phyloP scores from a whole-genome alignment of 1,140 invertebrate genomes.

The Macrostomum lignano region DNA sequence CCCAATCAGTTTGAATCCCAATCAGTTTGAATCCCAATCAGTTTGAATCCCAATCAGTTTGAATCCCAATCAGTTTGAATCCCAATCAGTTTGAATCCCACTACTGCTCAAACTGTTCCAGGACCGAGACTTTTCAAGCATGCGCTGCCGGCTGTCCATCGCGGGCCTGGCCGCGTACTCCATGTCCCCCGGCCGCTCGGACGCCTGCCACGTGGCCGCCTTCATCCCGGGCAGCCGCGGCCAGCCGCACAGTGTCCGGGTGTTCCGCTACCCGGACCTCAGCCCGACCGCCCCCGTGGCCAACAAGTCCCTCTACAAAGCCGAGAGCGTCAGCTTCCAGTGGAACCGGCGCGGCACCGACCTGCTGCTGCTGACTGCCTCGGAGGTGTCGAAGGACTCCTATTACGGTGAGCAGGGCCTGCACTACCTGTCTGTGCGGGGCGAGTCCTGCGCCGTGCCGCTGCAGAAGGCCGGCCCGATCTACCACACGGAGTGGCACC shows the following conservation, averaged over 20 bases:
- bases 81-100: no score
- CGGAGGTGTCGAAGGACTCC: constrained; percentile 63
- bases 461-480: constrained; percentile 58
- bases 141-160: no score
- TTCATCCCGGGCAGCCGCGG: constrained; percentile 35
- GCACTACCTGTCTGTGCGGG: constrained; percentile 53
- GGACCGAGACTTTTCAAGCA: no score
- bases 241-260: constrained; percentile 41
- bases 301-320: constrained; percentile 54
- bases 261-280: constrained; percentile 58
- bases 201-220: constrained; percentile 38
- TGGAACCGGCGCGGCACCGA: constrained; percentile 59
- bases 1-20: no score
- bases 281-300: constrained; percentile 34
- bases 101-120: not conserved
- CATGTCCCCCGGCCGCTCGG: no score
- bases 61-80: no score
- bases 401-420: constrained; percentile 85
- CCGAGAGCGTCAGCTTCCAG: constrained; percentile 54
- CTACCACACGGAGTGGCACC: constrained; percentile 64
- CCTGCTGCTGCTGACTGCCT: constrained; percentile 48
- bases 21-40: no score
- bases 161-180: no score
- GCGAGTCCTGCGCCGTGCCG: constrained; percentile 49
- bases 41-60: no score